Evolutionary conservation across 2,797 vertebrate genomes (phyloP), one percentile per base, ranked within the genome.

Genomic region (Brachymystax lenok): DNA sequence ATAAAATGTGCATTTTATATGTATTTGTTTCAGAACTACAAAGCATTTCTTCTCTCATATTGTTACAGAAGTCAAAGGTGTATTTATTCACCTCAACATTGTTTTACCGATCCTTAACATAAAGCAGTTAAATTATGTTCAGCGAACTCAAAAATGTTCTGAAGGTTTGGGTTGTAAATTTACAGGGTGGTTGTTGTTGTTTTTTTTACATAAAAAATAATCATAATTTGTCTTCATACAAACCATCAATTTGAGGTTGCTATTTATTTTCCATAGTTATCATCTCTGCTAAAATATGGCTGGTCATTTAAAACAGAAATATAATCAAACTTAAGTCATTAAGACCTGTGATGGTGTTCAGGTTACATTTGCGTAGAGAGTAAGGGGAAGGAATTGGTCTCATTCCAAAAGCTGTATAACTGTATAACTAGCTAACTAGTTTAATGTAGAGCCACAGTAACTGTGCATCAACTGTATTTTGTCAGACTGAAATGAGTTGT

Each of bases 1-100:
- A 87, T 81, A 82, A 76, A 61, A 73, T 88, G 84, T 81, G 81
- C 59, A 83, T 82, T 81, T 75, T 70, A 72, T 78, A 59, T 78
- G 33, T 80, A 66, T 75, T 73, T 66, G 46, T 74, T 71, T 67
- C 54, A 66, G 30, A 73, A 52, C 54, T 71, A 28, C 71, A 73
- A 24, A 71, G 73, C 72, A 35, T 35, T 67, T 64, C 64, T 73
- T 69, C 64, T 69, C 64, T 77, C 72, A 27, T 76, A 13, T 71
- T 77, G 5, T 77, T 71, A 35, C 56, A 64, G n/a, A 61, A 59
- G 27, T 70, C 27, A 17, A 71, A 61, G 64, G 16, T n/a, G 59
- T 59, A 40, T 40, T 59, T 69, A 56, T 74, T 74, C 56, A 72
- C 51, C 16, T 24, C 50, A 30, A 71, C 14, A 7, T 68, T 68